Conservation (phyloP, 2,113 vertebrate genomes). For the Heterocephalus glaber region DNA sequence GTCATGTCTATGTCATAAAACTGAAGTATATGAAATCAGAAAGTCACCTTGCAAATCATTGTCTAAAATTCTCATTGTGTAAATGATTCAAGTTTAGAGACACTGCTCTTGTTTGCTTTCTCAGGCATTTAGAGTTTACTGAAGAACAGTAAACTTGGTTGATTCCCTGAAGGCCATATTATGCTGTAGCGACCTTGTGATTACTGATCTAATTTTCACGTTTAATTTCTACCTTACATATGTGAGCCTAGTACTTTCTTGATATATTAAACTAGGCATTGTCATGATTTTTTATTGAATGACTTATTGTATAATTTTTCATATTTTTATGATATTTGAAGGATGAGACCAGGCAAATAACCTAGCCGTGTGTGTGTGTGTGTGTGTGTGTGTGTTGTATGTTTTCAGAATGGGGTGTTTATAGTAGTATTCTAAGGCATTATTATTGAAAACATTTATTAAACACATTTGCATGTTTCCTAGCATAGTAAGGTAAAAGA, state of each 20-base stretch:
- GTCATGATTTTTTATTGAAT: background rate
- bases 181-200: background rate
- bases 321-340: background rate
- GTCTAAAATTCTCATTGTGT: background rate
- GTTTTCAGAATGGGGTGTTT: background rate
- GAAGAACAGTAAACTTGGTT: background rate
- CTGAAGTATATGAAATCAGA: background rate
- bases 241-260: background rate
- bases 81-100: background rate
- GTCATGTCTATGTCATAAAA: background rate
- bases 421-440: background rate
- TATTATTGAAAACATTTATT: conserved; percentile 52
- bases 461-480: conserved; percentile 46
- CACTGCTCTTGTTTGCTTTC: background rate
- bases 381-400: background rate
- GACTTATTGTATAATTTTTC: background rate
- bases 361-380: background rate
- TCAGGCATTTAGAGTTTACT: background rate
- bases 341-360: background rate
- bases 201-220: background rate
- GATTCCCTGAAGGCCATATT: background rate
- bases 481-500: conserved; percentile 47
- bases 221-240: background rate
- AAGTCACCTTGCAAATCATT: background rate
- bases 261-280: background rate